Evolutionary conservation across 92 coral and sea anemone species (phyloP), one percentile per base, ranked within the genome.

Genomic region (Pocillopora meandrina): DNA sequence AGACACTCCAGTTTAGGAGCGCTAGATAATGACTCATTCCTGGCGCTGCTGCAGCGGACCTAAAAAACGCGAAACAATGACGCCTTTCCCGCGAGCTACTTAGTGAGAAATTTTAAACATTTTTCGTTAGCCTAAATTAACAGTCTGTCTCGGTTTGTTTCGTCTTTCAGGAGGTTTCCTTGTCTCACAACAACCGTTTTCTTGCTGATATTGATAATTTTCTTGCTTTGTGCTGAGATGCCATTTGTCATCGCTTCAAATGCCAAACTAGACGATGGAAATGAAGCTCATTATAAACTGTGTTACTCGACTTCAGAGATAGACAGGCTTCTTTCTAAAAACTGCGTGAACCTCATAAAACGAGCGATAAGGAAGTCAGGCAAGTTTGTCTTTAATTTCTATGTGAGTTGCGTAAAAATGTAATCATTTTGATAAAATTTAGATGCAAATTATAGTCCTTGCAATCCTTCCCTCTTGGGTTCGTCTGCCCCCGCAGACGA

Each of bases 91-190:
- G 52, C 52, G 8, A 7, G 52, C 52, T 42, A 42, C 52, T 42
- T 42, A 42, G 72, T 20, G 72, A 26, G 6, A 21, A 21, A 58
- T 58, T 21, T 14, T 74, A 18, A 31, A 68, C 14, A 21, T 9
- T 12, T 26, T 36, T 26, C 12, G 3, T 6, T 20, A 5, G 15
- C 63, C 17, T 55, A 35, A 9, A 61, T 56, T 13, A 76, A 76
- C 20, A 12, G 15, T 35, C 70, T 10, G 3, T 60, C 31, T 59
- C 68, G 13, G 70, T 47, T 21, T 59, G 69, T 71, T 60, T 9
- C 69, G 19, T 81, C 60, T 79, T 81, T 70, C 68, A 81, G 85
- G 85, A 81, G 55, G 85, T n/a, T 26, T n/a, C 23, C 71, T 20
- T 59, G 77, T 47, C 23, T 81, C n/a, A 35, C 77, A 17, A 34